Conservation (phyloP, 2,113 vertebrate genomes). For the Ammospiza nelsoni region DNA sequence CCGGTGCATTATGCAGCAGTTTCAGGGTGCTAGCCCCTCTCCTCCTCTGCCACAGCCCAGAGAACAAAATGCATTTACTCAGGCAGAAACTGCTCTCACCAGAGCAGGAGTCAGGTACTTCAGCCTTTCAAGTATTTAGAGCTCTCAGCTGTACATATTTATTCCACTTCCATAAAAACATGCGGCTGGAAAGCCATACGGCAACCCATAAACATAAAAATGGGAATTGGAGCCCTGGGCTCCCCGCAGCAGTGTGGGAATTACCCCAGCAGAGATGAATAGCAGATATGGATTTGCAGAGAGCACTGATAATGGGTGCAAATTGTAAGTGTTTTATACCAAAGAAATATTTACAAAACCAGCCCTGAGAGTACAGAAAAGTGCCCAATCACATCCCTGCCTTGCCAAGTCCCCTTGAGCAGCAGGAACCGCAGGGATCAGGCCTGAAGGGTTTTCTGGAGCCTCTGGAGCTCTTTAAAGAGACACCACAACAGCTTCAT, state of each 20-base stretch:
- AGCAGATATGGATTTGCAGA: not conserved
- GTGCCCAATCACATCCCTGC: rapidly evolving
- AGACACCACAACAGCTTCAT: not conserved
- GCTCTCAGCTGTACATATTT: not conserved
- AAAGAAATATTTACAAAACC: not conserved
- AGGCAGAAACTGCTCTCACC: not conserved
- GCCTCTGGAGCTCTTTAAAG: not conserved
- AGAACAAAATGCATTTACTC: not conserved
- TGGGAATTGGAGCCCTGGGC: not conserved
- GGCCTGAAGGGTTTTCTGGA: not conserved
- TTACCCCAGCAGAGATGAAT: not conserved
- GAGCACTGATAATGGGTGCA: not conserved
- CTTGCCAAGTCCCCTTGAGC: not conserved
- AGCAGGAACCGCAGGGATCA: rapidly evolving
- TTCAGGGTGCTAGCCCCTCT: not conserved
- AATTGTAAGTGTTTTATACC: not conserved
- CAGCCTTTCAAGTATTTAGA: not conserved
- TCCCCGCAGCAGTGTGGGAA: not conserved
- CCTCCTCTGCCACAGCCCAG: not conserved
- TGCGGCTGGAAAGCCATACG: not conserved
- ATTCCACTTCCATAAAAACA: not conserved
- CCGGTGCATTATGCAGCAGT: not conserved
- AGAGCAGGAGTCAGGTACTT: rapidly evolving
- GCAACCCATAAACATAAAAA: not conserved
- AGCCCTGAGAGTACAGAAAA: not conserved